Base-by-base conservation (phyloP, 1,140 invertebrate species). In the Linepithema humile region DNA sequence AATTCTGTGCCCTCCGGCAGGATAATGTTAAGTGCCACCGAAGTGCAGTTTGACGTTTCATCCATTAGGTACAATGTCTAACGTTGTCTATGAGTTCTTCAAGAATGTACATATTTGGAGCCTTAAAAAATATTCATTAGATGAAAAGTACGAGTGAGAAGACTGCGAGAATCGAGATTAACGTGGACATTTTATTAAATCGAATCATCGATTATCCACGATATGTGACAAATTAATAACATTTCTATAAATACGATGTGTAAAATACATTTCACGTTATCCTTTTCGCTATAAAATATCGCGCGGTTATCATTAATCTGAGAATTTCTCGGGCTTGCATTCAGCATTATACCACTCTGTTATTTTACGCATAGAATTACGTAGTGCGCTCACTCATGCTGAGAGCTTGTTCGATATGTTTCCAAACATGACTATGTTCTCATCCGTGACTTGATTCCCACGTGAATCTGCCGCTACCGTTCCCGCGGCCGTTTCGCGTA, bases 1-100 rank as follows among this genome's bases (percentile, higher is more conserved):
- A 55, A 70, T 80, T 69, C 75, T 48, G 23, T 40, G 23, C 32
- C 59, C 48, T 69, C 48, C 35, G 35, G 64, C 48, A 17, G 23
- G 50, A 70, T 40, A 26, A 69, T 59, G 48, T 10, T 80, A 80
- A 80, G 64, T 48, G 67, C 48, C 50, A 23, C n/a, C 38, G 50
- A 57, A 80, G 75, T 57, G 48, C 64, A 55, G 75, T 80, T 80
- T 69, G 75, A 80, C 75, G 64, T 80, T 70, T 70, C 26, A 53
- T 69, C 75, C 50, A 70, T 80, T 80, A 80, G 60, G 64, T 40
- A 20, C 23, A 10, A 29, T 43, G 64, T n/a, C 50, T 40, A 20
- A 26, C 40, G 12, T 55, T 32, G 53, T 29, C 64, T 17, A 5
- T 6, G 20, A 64, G 35, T 10, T 64, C 20, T 12, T 20, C 60